phyloP scores from a whole-genome alignment of 2,797 vertebrate genomes.

The Halcyon leucocephala region DNA sequence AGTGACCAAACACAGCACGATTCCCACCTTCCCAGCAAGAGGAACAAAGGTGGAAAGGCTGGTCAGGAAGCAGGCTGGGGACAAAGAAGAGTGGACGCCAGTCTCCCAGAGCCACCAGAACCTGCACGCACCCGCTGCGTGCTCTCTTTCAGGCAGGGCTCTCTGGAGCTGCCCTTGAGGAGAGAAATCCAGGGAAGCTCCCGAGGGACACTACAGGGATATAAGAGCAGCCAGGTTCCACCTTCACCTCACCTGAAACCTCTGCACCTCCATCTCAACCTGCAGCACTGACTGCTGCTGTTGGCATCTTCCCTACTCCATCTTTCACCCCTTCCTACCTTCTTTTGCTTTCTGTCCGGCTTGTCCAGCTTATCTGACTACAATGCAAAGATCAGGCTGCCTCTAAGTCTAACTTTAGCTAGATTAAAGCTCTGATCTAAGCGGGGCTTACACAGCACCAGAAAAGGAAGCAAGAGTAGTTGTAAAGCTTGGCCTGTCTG shows the following conservation, averaged over 20 bases:
- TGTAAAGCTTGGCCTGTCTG: neutral
- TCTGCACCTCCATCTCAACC: rapidly evolving
- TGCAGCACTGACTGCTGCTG: neutral
- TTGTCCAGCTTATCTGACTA: rapidly evolving
- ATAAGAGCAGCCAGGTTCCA: neutral
- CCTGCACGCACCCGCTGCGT: too few species aligned
- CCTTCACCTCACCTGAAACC: neutral
- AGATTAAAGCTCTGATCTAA: constrained; percentile 39
- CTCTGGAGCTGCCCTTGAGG: neutral
- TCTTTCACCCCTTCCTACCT: neutral
- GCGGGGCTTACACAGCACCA: neutral
- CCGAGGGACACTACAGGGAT: neutral
- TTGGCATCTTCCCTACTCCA: neutral
- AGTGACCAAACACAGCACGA: neutral
- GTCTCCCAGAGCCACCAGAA: neutral
- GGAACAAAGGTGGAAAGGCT: neutral
- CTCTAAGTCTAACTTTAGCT: neutral
- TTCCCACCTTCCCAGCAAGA: neutral
- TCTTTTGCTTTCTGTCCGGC: neutral
- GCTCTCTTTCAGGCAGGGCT: neutral
- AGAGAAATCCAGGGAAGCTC: neutral
- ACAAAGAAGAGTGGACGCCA: neutral
- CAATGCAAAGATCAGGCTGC: neutral
- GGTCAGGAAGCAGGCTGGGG: neutral
- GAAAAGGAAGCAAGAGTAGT: neutral